Base-by-base conservation (phyloP, 2,113 vertebrate species). In the Pollimyrus isidori region DNA sequence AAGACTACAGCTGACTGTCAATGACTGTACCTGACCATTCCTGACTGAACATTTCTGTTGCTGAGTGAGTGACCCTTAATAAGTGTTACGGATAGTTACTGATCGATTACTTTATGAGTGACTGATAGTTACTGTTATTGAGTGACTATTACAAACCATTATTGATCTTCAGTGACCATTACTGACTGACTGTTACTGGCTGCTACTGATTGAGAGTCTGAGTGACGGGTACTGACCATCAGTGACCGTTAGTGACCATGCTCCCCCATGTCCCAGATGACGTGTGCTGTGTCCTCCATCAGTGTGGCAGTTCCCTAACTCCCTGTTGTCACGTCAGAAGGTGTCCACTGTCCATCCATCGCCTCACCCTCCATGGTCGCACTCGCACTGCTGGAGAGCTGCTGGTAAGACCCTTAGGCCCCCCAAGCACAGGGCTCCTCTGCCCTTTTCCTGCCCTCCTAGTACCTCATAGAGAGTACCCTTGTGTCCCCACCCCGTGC, bases 291-390 rank as follows among this genome's bases (percentile, higher is more conserved):
- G 93, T 97, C 97, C 94, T 97, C 94, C 95, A 96, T 98, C 97
- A 98, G 97, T 98, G 93, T 94, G 95, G 96, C 96, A 95, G 96
- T 95, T 94, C 94, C 95, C 94, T 95, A 94, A 98, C 95, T 97
- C 95, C 96, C 97, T 95, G 95, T 96, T 96, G 93, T 98, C 96
- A 98, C 98, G 97, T 97, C 97, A 95, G 97, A 97, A 95, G 97
- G 97, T 94, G 95, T 95, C 23, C 21, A 90, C 95, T 96, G 92
- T 95, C 96, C 94, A 95, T 98, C 94, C 96, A 96, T 93, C 96
- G 96, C 95, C 94, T 96, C 96, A 96, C 94, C 97, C 93, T 95
- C 96, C 73, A 80, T 97, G 96, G 97, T 92, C 95, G 97, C 95
- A 95, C 97, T 95, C 97, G 96, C 91, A 93, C 93, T 93, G 94